Base-by-base conservation (phyloP, 2,888 invertebrate genomes). In the Tupiocoris notatus region DNA sequence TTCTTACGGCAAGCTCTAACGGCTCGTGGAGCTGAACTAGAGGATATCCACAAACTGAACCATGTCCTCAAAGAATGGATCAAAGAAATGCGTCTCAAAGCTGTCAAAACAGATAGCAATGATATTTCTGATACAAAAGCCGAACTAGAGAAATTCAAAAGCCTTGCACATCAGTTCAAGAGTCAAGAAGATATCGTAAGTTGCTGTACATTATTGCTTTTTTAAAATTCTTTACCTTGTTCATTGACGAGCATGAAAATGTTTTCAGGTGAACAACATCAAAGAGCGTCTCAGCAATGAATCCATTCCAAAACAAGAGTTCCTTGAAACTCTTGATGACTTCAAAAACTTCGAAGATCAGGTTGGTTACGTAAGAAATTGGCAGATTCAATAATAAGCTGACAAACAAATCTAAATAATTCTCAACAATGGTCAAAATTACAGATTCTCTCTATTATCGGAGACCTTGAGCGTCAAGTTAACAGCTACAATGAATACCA, bases 41-140 rank as follows among this genome's bases (percentile, higher is more conserved):
- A 95, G 85, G 95, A 96, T 83, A 89, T 95, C 78, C 92, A 92
- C 78, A 94, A 96, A 85, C 86, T 91, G 68, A 90, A 92, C 82
- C 91, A 93, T 82, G 88, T 94, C 59, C 86, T 96, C 76, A 86
- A 89, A 3, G 93, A 94, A 82, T 96, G 96, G 95, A 85, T 97
- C 76, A 91, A 93, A 78, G 96, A 96, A 82, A 89, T 94, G 77
- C 94, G 95, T 82, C 89, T 90, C 65, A 94, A 94, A 83, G 88
- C 95, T 6, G 89, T 91, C 78, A 90, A 91, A 82, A 88, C 90
- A 1, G 89, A 91, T 78, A 90, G 92, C 81, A 88, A 88, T 9
- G 96, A 96, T 83, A 85, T 96, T 1, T 93, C 94, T 70, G 97
- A 97, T 83, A 97, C 96, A 84, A 91, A 93, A 81, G 92, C 95